phyloP scores from a whole-genome alignment of 1,140 invertebrate species.

The Vanessa tameamea region DNA sequence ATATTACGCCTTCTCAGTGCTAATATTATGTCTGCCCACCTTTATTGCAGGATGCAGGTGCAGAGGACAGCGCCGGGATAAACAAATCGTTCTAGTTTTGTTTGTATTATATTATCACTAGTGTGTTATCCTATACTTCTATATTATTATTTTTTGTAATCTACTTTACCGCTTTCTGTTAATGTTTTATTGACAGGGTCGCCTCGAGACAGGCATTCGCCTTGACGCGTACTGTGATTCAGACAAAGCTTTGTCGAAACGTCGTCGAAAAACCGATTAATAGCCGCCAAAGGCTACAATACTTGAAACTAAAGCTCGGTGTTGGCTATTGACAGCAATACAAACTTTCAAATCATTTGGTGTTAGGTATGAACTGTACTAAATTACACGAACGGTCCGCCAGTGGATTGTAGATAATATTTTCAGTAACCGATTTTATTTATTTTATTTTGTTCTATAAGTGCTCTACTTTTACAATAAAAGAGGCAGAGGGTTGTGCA shows the following conservation, averaged over 20 bases:
- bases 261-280: neutral
- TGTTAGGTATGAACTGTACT: neutral
- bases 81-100: neutral
- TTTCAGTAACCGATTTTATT: neutral
- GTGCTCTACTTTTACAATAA: conserved; percentile 25
- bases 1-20: neutral
- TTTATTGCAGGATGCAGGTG: conserved; percentile 1
- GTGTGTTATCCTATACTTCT: neutral
- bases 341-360: neutral
- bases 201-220: neutral
- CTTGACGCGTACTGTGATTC: neutral
- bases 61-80: neutral
- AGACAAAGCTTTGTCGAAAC: neutral
- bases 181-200: too few relatives aligned
- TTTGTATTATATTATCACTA: neutral
- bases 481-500: conserved; percentile 22
- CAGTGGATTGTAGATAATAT: neutral
- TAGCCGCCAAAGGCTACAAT: neutral
- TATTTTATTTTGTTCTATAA: conserved; percentile 16
- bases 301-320: neutral
- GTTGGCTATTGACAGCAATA: neutral
- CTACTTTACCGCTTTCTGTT: neutral
- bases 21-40: neutral
- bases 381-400: neutral
- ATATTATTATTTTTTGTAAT: too few relatives aligned